Evolutionary conservation across 2,888 invertebrate genomes (phyloP), one percentile per base, ranked within the genome.

Genomic region (Urechis unicinctus): DNA sequence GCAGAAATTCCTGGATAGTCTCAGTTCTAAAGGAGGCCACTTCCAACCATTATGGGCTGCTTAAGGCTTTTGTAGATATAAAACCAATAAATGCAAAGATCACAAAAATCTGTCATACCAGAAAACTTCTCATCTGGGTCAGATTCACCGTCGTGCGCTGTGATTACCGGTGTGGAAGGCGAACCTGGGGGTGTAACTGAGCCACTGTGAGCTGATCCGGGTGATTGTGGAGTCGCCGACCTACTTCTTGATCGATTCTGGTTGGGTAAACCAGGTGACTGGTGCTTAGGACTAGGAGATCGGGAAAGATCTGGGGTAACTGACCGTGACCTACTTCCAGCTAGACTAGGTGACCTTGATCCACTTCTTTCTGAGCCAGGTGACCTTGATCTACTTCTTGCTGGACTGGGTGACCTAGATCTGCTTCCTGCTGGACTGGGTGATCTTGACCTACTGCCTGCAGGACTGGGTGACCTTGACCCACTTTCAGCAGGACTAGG

Each of bases 401-500:
- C 6, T 17, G 13, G 30, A 50, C 30, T 50, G 6, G 65, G 64
- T 6, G 68, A 64, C 36, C 62, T 60, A 21, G 66, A 67, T 44
- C 64, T 61, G 25, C 66, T 61, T 45, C 69, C 65, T 49, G 62
- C 64, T 29, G 55, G 58, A 44, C 55, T 60, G 46, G 61, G 60
- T 5, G 62, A 60, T 43, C 58, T 52, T 5, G 59, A 55, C 17
- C 61, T 56, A 9, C 58, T 58, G 9, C 53, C 51, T 1, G 59
- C 51, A 46, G 52, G 56, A 22, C 60, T 62, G 41, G 64, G 62
- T 13, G 66, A 60, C n/a, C 65, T 61, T 9, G 65, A 64, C 28
- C 65, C 59, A 30, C 63, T 63, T 4, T 60, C 51, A 42, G 62
- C 61, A 9, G 65, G 63, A 29, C 56, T 58, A 25, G 55, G 53